Base-by-base conservation (phyloP, 2,888 invertebrate genomes). In the Trachelus tabidus region DNA sequence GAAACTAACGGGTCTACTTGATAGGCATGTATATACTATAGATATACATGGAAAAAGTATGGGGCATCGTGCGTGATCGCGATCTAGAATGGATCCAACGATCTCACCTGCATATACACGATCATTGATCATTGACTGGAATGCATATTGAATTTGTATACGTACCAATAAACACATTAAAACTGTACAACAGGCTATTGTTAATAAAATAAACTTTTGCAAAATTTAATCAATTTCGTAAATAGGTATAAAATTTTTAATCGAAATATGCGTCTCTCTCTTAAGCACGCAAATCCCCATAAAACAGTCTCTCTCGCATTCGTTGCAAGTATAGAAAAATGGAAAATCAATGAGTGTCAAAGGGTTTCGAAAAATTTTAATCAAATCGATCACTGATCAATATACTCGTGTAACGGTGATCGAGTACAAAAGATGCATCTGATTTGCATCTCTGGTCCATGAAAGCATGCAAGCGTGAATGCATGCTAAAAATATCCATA, bases 221-320 rank as follows among this genome's bases (percentile, higher is more conserved):
- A 56, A 23, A 6, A 56, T 56, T 23, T 56, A 56, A 6, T 56
- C 9, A 9, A 23, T 6, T 9, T 56, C 6, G 0, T 2, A 23
- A 56, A 56, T 23, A 56, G 40, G 23, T 4, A 35, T 2, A 0
- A 56, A 56, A 56, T 23, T 56, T 56, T 56, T 56, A 2, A 23
- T 31, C 76, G 74, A 80, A 73, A 80, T 76, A 79, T 75, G 77
- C 78, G 71, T 75, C 56, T 75, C 75, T 76, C 75, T 78, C 79
- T 73, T 77, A 73, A 76, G 34, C 40, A 68, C 34, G 75, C 37
- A 69, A 79, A 75, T 69, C 34, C 73, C 68, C 68, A 75, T 78
- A 56, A 23, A 6, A 9, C 40, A 9, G 40, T 56, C 40, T 56
- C 40, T 40, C 40, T 40, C 40, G 40, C 40, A 40, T 23, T 15